phyloP scores from a whole-genome alignment of 35 echinoderm and acorn worm species.

The Ptychodera flava region DNA sequence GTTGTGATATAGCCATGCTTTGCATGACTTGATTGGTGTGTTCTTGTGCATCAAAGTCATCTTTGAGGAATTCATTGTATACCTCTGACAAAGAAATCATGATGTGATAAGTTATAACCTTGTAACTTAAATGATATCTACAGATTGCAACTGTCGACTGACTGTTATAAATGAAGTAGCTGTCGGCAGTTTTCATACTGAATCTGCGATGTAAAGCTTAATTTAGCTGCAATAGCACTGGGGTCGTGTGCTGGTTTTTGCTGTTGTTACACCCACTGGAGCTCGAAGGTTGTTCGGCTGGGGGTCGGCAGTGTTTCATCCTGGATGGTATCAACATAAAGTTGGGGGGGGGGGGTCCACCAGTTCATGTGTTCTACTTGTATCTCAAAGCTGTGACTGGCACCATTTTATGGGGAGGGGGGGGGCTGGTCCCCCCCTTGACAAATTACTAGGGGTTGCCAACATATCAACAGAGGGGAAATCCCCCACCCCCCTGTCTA shows the following conservation, averaged over 20 bases:
- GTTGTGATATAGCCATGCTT: conserved; percentile 84
- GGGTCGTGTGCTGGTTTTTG: not conserved
- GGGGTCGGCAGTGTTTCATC: no score
- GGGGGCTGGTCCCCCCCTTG: no score
- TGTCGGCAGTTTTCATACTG: not conserved
- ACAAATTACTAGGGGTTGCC: no score
- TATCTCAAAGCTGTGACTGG: no score
- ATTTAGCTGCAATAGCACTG: not conserved
- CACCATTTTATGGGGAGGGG: no score
- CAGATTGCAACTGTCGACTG: not conserved
- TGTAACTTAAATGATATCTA: not conserved
- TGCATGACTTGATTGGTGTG: conserved; percentile 96
- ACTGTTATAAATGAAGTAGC: not conserved
- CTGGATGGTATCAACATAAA: no score
- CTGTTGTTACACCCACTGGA: not conserved
- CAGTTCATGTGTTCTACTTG: no score
- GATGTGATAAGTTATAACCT: not conserved
- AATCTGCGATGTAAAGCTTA: not conserved
- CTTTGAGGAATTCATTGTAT: conserved; percentile 73
- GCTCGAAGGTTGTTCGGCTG: no score
- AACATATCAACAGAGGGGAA: no score
- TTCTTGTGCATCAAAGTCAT: conserved; percentile 84
- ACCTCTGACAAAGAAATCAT: conserved; percentile 51
- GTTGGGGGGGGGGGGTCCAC: no score
- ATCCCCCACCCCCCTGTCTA: no score